Evolutionary conservation across 2,113 vertebrate genomes (phyloP), one percentile per base, ranked within the genome.

Genomic region (Solea solea): DNA sequence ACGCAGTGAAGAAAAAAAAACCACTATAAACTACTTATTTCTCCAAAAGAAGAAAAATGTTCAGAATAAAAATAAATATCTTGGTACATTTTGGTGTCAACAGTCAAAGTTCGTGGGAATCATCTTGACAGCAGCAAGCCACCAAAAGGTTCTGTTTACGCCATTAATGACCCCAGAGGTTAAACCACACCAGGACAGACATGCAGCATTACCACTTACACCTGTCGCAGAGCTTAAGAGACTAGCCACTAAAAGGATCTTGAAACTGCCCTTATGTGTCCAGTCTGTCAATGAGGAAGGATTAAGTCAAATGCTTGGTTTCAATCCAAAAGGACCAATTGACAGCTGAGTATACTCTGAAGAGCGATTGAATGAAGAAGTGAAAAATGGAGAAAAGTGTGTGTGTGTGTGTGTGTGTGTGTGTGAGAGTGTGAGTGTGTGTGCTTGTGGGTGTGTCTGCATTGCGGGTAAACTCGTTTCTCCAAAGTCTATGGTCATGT

Each of bases 381-480:
- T 9, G 41, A 64, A 66, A 59, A 14, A 64, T 27, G 42, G 50
- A 80, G 27, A 51, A 67, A 59, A 69, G 77, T 49, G 44, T 21
- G 41, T 67, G 68, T 41, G 51, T 71, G 74, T 54, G 40, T 57
- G 39, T 42, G 15, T 21, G 66, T 34, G 40, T 53, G 74, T 54
- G 40, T 57, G 39, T 42, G 15, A 1, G 66, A 27, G 40, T 53
- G 41, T 67, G 68, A 39, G 51, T 71, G 74, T 54, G 40, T 57
- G 39, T 42, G 15, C 16, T 5, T 27, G 69, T 75, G 85, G 83
- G 85, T 72, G 82, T 88, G 86, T 77, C 85, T 52, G 74, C 63
- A 85, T 66, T 85, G 86, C 5, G 76, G 86, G 64, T 54, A 54
- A 83, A 91, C 91, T 90, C 78, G 87, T 89, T 92, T 88, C 87